These are phyloP conservation scores for Blastobasis lacticolella DNA, from an alignment of 2,888 invertebrate genomes.

Conservation along the genomic window DNA sequence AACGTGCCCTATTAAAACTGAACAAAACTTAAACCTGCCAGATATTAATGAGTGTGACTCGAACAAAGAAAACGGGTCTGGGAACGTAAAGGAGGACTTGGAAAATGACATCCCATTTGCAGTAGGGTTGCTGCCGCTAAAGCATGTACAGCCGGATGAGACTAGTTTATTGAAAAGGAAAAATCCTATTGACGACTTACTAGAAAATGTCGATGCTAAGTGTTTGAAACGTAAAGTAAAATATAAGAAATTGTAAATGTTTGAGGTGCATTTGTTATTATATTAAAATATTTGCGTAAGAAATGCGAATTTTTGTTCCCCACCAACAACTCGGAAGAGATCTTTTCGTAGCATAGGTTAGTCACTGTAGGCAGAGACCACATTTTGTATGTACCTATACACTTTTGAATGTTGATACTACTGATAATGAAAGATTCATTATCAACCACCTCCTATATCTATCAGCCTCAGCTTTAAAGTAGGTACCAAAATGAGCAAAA, in stretches of 20 bases:
- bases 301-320: not conserved
- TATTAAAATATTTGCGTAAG: not conserved
- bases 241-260: conserved; percentile 41
- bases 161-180: conserved; percentile 42
- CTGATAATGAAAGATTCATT: too few species aligned
- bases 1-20: conserved; percentile 25
- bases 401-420: too few species aligned
- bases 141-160: conserved; percentile 42
- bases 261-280: conserved; percentile 2
- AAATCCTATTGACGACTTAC: conserved; percentile 29
- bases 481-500: too few species aligned
- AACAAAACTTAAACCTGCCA: conserved; percentile 30
- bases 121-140: conserved; percentile 58
- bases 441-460: too few species aligned
- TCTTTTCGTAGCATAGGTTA: too few species aligned
- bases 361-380: too few species aligned
- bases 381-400: too few species aligned
- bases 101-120: conserved; percentile 59
- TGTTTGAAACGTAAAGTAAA: conserved; percentile 63
- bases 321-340: too few species aligned
- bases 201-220: conserved; percentile 49
- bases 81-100: conserved; percentile 24
- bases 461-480: too few species aligned
- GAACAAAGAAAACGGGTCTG: conserved; percentile 37
- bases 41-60: conserved; percentile 20